Evolutionary conservation across 1,140 invertebrate genomes (phyloP).

Genomic region (Halesus radiatus): DNA sequence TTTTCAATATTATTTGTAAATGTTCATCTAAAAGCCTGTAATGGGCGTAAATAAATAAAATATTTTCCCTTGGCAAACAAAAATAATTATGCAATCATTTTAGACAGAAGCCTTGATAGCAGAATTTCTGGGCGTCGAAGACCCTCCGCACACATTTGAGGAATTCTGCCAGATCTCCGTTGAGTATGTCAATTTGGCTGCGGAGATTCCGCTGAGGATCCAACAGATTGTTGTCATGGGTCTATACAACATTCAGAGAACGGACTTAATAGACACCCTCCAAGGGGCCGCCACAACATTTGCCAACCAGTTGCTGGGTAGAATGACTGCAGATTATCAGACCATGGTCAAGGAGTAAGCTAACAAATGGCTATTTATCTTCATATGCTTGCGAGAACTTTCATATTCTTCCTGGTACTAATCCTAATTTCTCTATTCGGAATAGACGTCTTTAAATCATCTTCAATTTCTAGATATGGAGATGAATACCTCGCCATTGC

Average conservation of each 20-base stretch:
- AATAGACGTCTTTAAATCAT: neutral
- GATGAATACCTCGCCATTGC: conserved; percentile 89
- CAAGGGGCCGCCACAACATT: conserved; percentile 77
- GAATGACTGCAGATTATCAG: conserved; percentile 87
- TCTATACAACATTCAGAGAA: conserved; percentile 88
- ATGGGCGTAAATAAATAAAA: no score
- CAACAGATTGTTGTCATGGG: conserved; percentile 81
- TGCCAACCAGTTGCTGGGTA: conserved; percentile 79
- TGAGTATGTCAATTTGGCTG: conserved; percentile 76
- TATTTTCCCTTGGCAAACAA: neutral
- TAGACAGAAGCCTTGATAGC: conserved; percentile 73
- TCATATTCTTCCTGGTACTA: no score
- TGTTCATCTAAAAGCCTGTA: no score
- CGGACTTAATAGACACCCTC: conserved; percentile 82
- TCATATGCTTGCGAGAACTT: no score
- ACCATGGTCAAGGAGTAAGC: conserved; percentile 81
- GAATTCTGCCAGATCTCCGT: conserved; percentile 76
- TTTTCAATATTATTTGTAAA: no score
- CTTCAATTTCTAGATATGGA: conserved; percentile 77
- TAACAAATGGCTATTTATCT: neutral
- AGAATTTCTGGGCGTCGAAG: conserved; percentile 75
- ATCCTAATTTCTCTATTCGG: neutral
- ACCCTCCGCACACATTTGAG: conserved; percentile 76
- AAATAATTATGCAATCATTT: neutral
- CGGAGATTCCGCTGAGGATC: conserved; percentile 75